phyloP scores from a whole-genome alignment of 2,888 invertebrate species.

The Nomada fabriciana region DNA sequence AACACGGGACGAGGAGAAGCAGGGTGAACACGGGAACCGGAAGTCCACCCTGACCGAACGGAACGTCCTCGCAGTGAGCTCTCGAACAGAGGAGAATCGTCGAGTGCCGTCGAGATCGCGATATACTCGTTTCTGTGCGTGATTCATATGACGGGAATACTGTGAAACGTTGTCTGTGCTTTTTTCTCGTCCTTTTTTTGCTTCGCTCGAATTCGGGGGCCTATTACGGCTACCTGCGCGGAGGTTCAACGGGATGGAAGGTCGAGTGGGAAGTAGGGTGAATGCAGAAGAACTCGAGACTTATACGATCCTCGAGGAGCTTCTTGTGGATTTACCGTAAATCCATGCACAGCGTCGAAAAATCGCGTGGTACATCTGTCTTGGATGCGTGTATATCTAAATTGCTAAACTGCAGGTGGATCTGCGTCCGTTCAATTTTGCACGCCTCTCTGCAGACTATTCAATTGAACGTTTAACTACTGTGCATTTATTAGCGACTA shows the following conservation, averaged over 20 bases:
- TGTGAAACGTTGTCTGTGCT: slow-evolving; percentile 47
- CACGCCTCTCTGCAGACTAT: too few relatives aligned
- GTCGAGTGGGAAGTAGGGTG: slow-evolving; percentile 62
- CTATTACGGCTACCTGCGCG: not conserved
- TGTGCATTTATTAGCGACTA: too few relatives aligned
- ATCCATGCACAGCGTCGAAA: not conserved
- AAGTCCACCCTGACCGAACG: not conserved
- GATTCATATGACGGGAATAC: slow-evolving; percentile 4
- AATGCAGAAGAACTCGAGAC: slow-evolving; percentile 14
- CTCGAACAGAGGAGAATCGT: not conserved
- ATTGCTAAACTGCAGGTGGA: too few relatives aligned
- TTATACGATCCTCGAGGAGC: not conserved
- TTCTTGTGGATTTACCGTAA: not conserved
- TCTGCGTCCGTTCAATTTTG: too few relatives aligned
- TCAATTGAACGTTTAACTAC: too few relatives aligned
- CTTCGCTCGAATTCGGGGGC: slow-evolving; percentile 4
- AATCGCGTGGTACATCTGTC: not conserved
- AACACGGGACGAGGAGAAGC: not conserved
- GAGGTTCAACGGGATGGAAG: slow-evolving; percentile 20
- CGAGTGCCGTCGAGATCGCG: slow-evolving; percentile 24
- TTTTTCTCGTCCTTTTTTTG: not conserved
- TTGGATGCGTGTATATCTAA: not conserved
- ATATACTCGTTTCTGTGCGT: slow-evolving; percentile 40
- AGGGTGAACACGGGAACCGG: slow-evolving; percentile 1
- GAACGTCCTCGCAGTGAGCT: slow-evolving; percentile 19